Evolutionary conservation across 2,888 invertebrate species (phyloP).

Genomic region (Gymnoscelis rufifasciata): DNA sequence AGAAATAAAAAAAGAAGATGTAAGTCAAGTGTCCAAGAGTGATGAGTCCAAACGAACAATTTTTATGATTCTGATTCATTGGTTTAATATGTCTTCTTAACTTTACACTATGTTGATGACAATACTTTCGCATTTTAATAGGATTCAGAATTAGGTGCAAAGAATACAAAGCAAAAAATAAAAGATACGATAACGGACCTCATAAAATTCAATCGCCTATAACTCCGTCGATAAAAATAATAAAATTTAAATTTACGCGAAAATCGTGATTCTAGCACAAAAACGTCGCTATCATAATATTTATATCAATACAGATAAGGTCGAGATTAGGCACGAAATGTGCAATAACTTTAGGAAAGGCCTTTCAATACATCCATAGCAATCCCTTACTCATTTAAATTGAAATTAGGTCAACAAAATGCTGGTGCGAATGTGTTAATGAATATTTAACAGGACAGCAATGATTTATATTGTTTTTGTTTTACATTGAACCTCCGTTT

Average conservation of each 20-base stretch:
- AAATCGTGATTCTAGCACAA: background rate
- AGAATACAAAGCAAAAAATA: no score
- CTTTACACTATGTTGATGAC: no score
- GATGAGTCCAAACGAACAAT: no score
- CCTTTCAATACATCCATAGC: background rate
- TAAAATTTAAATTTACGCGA: background rate
- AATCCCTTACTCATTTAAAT: slow-evolving; percentile 7
- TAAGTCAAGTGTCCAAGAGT: no score
- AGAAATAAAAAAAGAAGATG: no score
- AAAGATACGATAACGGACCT: no score
- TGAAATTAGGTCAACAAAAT: slow-evolving; percentile 15
- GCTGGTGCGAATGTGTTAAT: slow-evolving; percentile 17
- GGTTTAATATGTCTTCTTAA: no score
- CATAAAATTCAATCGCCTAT: no score
- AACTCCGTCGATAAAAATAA: no score
- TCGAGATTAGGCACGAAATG: background rate
- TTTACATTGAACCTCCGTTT: background rate
- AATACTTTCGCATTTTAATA: no score
- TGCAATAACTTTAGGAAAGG: background rate
- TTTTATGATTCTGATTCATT: no score
- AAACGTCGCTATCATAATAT: background rate
- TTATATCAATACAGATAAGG: background rate
- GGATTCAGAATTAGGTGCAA: no score
- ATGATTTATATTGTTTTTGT: slow-evolving; percentile 5
- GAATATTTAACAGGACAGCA: slow-evolving; percentile 1